Evolutionary conservation across 2,113 vertebrate species (phyloP), one percentile per base, ranked within the genome.

Genomic region (Motacilla alba): DNA sequence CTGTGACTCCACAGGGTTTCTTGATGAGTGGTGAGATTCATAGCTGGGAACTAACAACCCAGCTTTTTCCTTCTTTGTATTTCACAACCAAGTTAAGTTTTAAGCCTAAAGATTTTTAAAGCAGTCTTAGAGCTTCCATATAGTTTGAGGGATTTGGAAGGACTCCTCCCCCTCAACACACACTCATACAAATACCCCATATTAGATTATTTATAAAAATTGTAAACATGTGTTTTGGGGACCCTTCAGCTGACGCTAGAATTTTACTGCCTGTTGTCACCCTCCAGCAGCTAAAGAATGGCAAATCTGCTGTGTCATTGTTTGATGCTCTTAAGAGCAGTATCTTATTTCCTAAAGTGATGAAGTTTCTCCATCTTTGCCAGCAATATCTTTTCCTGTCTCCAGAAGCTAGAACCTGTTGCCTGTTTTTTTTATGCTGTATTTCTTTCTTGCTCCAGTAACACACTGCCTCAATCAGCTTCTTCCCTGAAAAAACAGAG

Each of bases 351-450:
- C 15, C 37, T 52, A 10, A 87, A 53, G 30, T 39, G 9, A 56
- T 21, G 31, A 43, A 58, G 11, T 4, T 80, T 72, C 11, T 44
- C 14, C 20, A 26, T 15, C 4, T 49, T 80, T 83, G 10, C 7
- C 31, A 63, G 13, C 1, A 66, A 5, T 9, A 6, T 33, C 10
- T 67, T 39, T 43, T 13, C 26, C 13, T 13, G 35, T 60, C 19
- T 60, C 26, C 15, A 74, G 50, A 37, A 78, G 7, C 22, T 31
- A 33, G 14, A 66, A 3, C 3, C 17, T 58, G 4, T 68, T 56
- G 5, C 11, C 31, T 84, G 3, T 15, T 60, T 14, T 16, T 58
- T 77, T 81, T 15, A 68, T 1, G 9, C 5, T 0, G 0, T 30
- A 16, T 44, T 75, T 56, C 30, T 79, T 83, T n/a, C 24, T 76